Evolutionary conservation across 2,113 vertebrate genomes (phyloP), one percentile per base, ranked within the genome.

Genomic region (Epinephelus cyanopodus): DNA sequence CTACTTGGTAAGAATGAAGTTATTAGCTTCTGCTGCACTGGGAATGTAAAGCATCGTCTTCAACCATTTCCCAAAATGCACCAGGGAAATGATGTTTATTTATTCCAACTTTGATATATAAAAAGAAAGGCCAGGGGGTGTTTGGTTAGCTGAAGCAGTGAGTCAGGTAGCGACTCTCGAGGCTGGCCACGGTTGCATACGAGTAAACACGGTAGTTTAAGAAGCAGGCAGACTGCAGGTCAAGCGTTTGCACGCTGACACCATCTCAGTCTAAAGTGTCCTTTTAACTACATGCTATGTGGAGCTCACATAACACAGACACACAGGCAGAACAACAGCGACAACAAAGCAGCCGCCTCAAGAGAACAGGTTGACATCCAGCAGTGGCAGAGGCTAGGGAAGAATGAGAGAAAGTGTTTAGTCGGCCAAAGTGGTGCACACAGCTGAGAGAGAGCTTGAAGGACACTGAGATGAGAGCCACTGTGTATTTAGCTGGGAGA

Each of bases 381-480:
- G 39, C 52, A 65, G 45, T 50, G 74, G 25, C 52, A 27, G 42
- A 71, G 56, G 33, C 39, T 19, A 25, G 33, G 21, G 56, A 74
- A 65, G 76, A 79, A 77, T 42, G 61, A 67, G 63, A 66, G 23
- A 76, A 77, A 74, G 77, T 71, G 83, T 90, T 84, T 69, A 87
- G 66, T 72, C 54, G 64, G 64, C 70, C 60, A 67, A 82, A 90
- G 77, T 76, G 74, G 60, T 56, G 69, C 48, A 23, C 48, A 23
- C 50, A 64, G 86, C 69, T 76, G 71, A 85, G 81, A 74, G 71
- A 53, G 69, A 62, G 37, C 56, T 77, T 84, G 82, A 89, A 90
- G 86, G 86, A 85, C 89, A 79, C 68, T 12, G 53, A 87, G 90
- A 90, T 75, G 82, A 93, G 80, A 90, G 89, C 61, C 84, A 78